Conservation (phyloP, 1,140 invertebrate species). For the Mycetomoellerius zeteki region DNA sequence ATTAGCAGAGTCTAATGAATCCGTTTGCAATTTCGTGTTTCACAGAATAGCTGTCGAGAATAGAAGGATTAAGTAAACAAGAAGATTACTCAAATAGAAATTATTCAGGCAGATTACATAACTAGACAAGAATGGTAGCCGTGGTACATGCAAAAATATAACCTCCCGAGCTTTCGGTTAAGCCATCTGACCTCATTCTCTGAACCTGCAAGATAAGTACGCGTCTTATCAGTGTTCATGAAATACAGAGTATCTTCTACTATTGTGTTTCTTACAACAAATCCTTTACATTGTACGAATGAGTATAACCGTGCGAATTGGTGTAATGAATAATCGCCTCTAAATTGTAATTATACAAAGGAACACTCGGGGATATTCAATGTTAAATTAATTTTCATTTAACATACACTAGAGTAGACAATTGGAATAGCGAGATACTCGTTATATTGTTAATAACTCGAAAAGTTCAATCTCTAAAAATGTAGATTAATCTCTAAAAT, state of each 20-base stretch:
- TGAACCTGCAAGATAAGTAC: constrained; percentile 8
- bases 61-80: constrained; percentile 27
- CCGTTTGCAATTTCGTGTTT: constrained; percentile 15
- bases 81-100: constrained; percentile 27
- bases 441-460: not conserved
- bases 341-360: constrained; percentile 33
- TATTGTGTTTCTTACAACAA: not conserved
- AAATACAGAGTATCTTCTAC: constrained; percentile 3
- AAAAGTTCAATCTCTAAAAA: not conserved
- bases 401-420: not conserved
- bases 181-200: not conserved
- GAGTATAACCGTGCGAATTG: not conserved
- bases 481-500: no score
- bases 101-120: constrained; percentile 8
- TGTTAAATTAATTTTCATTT: constrained; percentile 1
- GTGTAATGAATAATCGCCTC: not conserved
- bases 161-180: not conserved
- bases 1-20: constrained; percentile 52
- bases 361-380: not conserved
- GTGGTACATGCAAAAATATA: constrained; percentile 35
- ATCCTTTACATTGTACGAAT: not conserved
- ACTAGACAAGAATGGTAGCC: constrained; percentile 7
- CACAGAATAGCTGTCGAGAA: not conserved
- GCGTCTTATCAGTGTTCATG: constrained; percentile 18
- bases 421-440: not conserved